A percentile compares a stretch with the other conserved stretches of the same genome.
Evolutionary conservation across 2,113 vertebrate genomes (phyloP).

Genomic region (Arvicanthis niloticus): DNA sequence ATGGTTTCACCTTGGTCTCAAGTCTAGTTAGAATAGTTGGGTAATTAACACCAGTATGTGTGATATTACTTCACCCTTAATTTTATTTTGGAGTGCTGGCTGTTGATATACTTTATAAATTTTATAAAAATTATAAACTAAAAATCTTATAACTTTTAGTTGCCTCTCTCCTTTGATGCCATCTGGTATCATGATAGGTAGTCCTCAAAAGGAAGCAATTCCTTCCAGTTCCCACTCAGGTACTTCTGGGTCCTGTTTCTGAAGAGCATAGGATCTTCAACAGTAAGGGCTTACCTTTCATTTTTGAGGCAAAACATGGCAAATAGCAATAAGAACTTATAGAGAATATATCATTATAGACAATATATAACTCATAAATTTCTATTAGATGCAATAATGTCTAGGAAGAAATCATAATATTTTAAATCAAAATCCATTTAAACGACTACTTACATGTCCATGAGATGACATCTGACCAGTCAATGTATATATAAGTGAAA

Average conservation of each 20-base stretch:
- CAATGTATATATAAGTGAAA: not conserved
- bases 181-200: not conserved
- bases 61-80: not conserved
- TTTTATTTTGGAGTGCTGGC: not conserved
- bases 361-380: not conserved
- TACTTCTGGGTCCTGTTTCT: not conserved
- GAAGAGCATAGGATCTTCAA: not conserved
- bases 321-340: not conserved
- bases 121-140: not conserved
- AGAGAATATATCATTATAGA: not conserved
- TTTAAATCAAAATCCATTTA: no score
- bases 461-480: not conserved
- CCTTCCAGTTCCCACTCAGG: not conserved
- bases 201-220: not conserved
- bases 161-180: not conserved
- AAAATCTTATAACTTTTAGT: no score
- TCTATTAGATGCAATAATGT: not conserved
- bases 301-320: not conserved
- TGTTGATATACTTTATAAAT: not conserved
- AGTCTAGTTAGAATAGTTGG: not conserved
- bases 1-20: not conserved
- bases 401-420: not conserved
- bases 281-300: not conserved
- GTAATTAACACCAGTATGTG: not conserved
- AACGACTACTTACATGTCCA: no score